Evolutionary conservation across 2,888 invertebrate species (phyloP).

Genomic region (Cistogaster globosa): DNA sequence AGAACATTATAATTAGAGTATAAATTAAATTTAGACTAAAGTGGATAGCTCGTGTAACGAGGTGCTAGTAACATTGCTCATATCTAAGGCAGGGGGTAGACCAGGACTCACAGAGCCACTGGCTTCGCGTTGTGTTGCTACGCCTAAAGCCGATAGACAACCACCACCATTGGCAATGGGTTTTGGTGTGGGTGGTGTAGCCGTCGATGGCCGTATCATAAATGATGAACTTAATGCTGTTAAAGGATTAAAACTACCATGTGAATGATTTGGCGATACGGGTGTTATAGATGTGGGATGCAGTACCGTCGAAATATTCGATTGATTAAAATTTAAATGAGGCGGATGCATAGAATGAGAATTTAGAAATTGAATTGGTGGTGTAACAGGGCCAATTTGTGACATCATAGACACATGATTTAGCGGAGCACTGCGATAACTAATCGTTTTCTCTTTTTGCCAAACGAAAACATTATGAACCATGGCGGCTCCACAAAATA

Average conservation of each 20-base stretch:
- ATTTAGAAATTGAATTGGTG: conserved; percentile 76
- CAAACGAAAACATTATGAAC: conserved; percentile 97
- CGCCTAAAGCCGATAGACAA: conserved; percentile 72
- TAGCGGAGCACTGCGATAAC: conserved; percentile 84
- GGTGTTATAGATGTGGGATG: conserved; percentile 83
- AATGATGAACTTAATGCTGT: conserved; percentile 79
- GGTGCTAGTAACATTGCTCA: conserved; percentile 86
- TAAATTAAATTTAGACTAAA: conserved; percentile 83
- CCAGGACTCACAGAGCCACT: conserved; percentile 87
- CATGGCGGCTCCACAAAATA: conserved; percentile 96
- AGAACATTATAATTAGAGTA: background rate
- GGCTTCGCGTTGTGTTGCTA: conserved; percentile 76
- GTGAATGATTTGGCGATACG: conserved; percentile 83
- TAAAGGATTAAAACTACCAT: conserved; percentile 82
- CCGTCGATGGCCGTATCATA: conserved; percentile 81
- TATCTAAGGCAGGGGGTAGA: conserved; percentile 85
- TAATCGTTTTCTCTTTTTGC: conserved; percentile 95
- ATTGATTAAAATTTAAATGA: conserved; percentile 74
- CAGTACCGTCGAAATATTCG: conserved; percentile 62
- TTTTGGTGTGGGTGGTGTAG: conserved; percentile 83
- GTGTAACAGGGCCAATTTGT: conserved; percentile 76
- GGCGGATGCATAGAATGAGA: conserved; percentile 61
- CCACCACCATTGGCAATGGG: conserved; percentile 73
- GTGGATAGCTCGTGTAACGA: conserved; percentile 88
- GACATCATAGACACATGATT: conserved; percentile 76